These are phyloP conservation scores for Siniperca scherzeri DNA, from an alignment of 2,797 vertebrate genomes.

Conservation along the genomic window DNA sequence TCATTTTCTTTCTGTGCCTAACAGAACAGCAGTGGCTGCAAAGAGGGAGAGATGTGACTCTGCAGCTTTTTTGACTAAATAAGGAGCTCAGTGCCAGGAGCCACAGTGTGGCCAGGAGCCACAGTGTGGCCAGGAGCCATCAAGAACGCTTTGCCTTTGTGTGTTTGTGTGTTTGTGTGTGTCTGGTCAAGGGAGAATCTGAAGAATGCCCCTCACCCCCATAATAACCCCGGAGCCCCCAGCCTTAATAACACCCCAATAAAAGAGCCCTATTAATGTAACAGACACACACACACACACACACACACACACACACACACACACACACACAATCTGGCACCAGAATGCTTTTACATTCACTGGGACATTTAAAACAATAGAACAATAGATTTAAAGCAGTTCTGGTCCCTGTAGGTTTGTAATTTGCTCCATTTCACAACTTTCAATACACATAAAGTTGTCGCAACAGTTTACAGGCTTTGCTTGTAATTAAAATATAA, in stretches of 20 bases:
- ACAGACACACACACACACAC: conserved; percentile 15
- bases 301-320: conserved; percentile 17
- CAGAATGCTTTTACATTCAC: conserved; percentile 20
- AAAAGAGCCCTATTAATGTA: conserved; percentile 59
- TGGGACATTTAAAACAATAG: conserved; percentile 53
- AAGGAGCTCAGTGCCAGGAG: conserved; percentile 75
- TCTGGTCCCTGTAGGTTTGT: conserved; percentile 18
- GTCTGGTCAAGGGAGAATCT: conserved; percentile 78
- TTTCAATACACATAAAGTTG: conserved; percentile 9
- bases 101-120: conserved; percentile 64
- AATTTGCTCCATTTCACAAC: conserved; percentile 30
- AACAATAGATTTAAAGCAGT: conserved; percentile 38
- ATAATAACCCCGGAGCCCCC: conserved; percentile 71
- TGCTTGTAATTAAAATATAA: conserved; percentile 19
- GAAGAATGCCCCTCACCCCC: conserved; percentile 80
- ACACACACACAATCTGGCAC: conserved; percentile 21
- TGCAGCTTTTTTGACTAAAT: conserved; percentile 78
- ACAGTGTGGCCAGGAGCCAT: conserved; percentile 65
- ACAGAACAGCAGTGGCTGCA: conserved; percentile 3
- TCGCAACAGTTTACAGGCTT: conserved; percentile 20
- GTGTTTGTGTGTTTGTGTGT: conserved; percentile 38
- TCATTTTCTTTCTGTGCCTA: conserved; percentile 8
- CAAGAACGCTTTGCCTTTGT: conserved; percentile 58
- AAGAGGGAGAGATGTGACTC: conserved; percentile 52
- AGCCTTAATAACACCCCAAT: conserved; percentile 67